These are phyloP conservation scores for Helogale parvula DNA, from an alignment of 2,113 vertebrate species.

Conservation along the genomic window DNA sequence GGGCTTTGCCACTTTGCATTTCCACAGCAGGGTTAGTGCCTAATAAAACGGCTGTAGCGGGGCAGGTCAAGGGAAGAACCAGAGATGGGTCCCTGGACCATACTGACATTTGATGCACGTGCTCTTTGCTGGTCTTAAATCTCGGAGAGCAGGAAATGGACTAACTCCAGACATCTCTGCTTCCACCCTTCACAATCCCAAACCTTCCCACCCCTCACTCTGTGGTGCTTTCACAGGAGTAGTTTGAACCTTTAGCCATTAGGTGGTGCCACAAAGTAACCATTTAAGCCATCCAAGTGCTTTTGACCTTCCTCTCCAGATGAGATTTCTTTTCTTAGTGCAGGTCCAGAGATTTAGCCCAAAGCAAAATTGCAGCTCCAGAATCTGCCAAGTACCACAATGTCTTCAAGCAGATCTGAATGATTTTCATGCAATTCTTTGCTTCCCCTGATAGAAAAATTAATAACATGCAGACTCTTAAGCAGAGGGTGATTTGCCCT, in stretches of 20 bases:
- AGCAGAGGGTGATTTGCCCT: not conserved
- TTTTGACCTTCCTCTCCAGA: not conserved
- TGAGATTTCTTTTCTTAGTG: not conserved
- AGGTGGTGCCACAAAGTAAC: slow-evolving; percentile 51
- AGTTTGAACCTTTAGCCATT: not conserved
- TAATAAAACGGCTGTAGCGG: fast-evolving
- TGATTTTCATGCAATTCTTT: not conserved
- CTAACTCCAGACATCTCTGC: not conserved
- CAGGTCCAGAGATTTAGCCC: not conserved
- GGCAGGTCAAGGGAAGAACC: too few relatives aligned
- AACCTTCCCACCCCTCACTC: too few relatives aligned
- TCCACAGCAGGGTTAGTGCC: not conserved
- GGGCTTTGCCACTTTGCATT: not conserved
- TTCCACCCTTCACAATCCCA: not conserved
- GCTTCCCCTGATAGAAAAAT: not conserved
- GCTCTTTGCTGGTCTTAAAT: not conserved
- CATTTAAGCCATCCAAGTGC: not conserved
- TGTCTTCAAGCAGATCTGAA: not conserved
- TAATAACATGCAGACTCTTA: not conserved
- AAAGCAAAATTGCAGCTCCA: not conserved
- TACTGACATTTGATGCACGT: fast-evolving
- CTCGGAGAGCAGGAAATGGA: not conserved
- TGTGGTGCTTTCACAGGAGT: not conserved
- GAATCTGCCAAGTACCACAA: not conserved
- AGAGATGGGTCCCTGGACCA: not conserved